These are phyloP conservation scores for Drosophila neutralis DNA, from an alignment of 2,888 invertebrate genomes.

Conservation along the genomic window DNA sequence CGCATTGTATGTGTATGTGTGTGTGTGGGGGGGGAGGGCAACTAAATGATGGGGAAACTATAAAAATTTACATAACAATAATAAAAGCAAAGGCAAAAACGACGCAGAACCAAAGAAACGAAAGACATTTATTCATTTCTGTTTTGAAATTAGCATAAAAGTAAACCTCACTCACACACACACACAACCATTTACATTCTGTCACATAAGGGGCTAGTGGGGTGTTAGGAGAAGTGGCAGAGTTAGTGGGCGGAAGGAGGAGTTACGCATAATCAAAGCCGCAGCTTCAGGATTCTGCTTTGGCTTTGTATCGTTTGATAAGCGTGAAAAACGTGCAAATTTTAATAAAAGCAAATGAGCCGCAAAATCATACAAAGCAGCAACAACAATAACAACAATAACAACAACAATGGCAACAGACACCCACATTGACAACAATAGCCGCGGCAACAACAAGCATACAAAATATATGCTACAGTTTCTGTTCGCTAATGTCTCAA, in stretches of 20 bases:
- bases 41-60: slow-evolving; percentile 80
- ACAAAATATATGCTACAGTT: slow-evolving; percentile 55
- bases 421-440: slow-evolving; percentile 19
- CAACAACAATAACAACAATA: slow-evolving; percentile 17
- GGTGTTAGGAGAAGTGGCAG: not conserved
- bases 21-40: slow-evolving; percentile 21
- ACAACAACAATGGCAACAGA: slow-evolving; percentile 9
- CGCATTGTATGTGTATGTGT: not conserved
- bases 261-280: slow-evolving; percentile 68
- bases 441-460: slow-evolving; percentile 11
- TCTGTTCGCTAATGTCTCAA: slow-evolving; percentile 68
- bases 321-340: slow-evolving; percentile 77
- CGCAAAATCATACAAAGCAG: slow-evolving; percentile 73
- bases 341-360: slow-evolving; percentile 78
- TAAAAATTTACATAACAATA: slow-evolving; percentile 79
- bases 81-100: slow-evolving; percentile 65
- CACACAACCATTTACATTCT: slow-evolving; percentile 23
- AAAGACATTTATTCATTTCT: slow-evolving; percentile 77
- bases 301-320: slow-evolving; percentile 58
- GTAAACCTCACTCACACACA: slow-evolving; percentile 54
- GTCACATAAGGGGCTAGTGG: slow-evolving; percentile 28
- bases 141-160: slow-evolving; percentile 76
- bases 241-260: not conserved
- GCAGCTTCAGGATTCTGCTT: slow-evolving; percentile 39
- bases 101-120: slow-evolving; percentile 45